phyloP scores from a whole-genome alignment of 2,888 invertebrate species.

The Trachelus stipa region DNA sequence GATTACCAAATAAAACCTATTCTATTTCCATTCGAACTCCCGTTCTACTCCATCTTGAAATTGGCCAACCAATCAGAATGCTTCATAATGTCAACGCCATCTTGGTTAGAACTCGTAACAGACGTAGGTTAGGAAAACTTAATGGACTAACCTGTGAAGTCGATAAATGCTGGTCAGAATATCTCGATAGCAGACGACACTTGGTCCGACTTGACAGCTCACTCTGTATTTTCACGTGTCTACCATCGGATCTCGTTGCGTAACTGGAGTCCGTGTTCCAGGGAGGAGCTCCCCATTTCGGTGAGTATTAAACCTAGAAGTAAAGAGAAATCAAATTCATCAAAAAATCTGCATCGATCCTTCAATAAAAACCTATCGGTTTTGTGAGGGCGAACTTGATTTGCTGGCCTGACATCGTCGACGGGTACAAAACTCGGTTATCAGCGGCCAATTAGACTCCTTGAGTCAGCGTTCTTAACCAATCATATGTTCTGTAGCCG shows the following conservation, averaged over 20 bases:
- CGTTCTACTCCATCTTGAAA: not conserved
- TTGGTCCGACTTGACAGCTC: slow-evolving; percentile 57
- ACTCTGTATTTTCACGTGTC: slow-evolving; percentile 59
- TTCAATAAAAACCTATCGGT: slow-evolving; percentile 17
- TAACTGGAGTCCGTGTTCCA: slow-evolving; percentile 55
- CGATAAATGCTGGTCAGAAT: slow-evolving; percentile 30
- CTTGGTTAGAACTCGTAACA: not conserved
- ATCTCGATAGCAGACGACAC: slow-evolving; percentile 56
- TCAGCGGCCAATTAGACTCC: slow-evolving; percentile 49
- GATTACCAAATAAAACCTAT: not conserved
- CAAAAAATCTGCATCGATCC: not conserved
- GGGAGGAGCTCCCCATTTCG: slow-evolving; percentile 60
- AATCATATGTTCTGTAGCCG: not conserved
- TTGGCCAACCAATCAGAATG: not conserved
- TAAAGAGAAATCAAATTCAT: not conserved
- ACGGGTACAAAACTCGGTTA: slow-evolving; percentile 38
- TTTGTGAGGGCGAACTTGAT: not conserved
- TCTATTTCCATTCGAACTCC: not conserved
- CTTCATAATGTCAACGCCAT: not conserved
- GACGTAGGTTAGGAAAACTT: slow-evolving; percentile 35
- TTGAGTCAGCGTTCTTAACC: slow-evolving; percentile 12
- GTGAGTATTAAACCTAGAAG: slow-evolving; percentile 41
- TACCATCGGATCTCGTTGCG: slow-evolving; percentile 55
- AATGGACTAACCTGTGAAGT: slow-evolving; percentile 35
- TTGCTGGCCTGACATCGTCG: slow-evolving; percentile 40